These are phyloP conservation scores for Omphaloscelis lunosa DNA, from an alignment of 2,888 invertebrate genomes.

Conservation along the genomic window DNA sequence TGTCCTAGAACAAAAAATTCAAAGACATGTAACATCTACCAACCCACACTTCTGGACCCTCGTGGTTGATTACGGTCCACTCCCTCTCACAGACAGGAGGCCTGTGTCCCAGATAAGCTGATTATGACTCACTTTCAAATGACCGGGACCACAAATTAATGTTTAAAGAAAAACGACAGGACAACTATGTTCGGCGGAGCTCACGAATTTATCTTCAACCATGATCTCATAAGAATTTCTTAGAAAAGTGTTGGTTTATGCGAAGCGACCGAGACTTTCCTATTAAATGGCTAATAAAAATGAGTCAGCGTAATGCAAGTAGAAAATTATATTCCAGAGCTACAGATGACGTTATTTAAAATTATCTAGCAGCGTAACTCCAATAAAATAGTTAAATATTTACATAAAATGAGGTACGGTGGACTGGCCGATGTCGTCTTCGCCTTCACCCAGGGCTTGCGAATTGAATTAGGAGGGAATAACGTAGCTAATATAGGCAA, in stretches of 20 bases:
- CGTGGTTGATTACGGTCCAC: too few species aligned
- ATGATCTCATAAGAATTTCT: not conserved
- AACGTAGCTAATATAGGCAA: constrained; percentile 12
- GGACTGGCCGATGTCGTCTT: not conserved
- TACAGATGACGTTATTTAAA: constrained; percentile 7
- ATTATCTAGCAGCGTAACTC: not conserved
- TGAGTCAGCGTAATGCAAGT: not conserved
- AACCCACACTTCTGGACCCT: too few species aligned
- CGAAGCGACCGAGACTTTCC: not conserved
- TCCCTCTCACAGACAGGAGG: too few species aligned
- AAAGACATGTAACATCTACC: too few species aligned
- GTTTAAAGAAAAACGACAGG: not conserved
- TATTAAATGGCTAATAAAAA: constrained; percentile 3
- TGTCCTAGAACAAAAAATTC: too few species aligned
- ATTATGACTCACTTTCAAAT: not conserved
- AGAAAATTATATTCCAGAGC: constrained; percentile 12
- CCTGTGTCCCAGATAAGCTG: too few species aligned
- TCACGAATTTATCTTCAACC: not conserved
- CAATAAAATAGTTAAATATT: constrained; percentile 2
- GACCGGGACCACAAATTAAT: not conserved
- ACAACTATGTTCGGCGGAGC: too few species aligned
- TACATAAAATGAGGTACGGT: constrained; percentile 16
- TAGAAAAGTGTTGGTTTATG: not conserved
- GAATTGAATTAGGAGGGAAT: constrained; percentile 30
- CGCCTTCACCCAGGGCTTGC: not conserved